Percentiles rank a stretch among this genome's conserved stretches.
Evolutionary conservation across 2,888 invertebrate genomes (phyloP).

Genomic region (Bedellia somnulentella): DNA sequence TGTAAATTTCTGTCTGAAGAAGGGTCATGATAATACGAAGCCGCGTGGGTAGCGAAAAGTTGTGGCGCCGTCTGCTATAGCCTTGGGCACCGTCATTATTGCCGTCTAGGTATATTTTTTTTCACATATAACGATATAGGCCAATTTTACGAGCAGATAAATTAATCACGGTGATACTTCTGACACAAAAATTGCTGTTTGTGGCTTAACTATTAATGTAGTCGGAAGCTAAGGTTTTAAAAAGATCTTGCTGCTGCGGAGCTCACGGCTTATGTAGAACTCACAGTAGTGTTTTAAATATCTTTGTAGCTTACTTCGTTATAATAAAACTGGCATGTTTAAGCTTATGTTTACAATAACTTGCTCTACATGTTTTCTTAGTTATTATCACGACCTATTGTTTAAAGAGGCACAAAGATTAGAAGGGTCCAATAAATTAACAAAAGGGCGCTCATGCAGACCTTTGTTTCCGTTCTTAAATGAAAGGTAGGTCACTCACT

Average conservation of each 20-base stretch:
- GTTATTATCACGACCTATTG: slow-evolving; percentile 2
- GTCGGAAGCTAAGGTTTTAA: too few relatives aligned
- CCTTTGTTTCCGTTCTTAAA: slow-evolving; percentile 30
- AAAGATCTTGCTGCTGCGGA: too few relatives aligned
- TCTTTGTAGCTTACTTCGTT: too few relatives aligned
- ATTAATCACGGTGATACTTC: slow-evolving; percentile 19
- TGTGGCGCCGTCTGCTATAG: slow-evolving; percentile 28
- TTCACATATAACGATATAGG: slow-evolving; percentile 4
- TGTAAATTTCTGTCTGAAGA: slow-evolving; percentile 58
- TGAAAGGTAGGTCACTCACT: too few relatives aligned
- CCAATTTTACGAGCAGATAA: slow-evolving; percentile 12
- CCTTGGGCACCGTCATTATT: slow-evolving; percentile 18
- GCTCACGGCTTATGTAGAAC: too few relatives aligned
- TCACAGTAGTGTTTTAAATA: too few relatives aligned
- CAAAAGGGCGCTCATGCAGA: slow-evolving; percentile 8
- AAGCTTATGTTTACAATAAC: too few relatives aligned
- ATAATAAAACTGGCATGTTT: too few relatives aligned
- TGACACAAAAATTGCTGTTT: slow-evolving; percentile 21
- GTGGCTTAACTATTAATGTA: too few relatives aligned
- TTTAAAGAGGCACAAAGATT: slow-evolving; percentile 3
- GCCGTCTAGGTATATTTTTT: slow-evolving; percentile 4
- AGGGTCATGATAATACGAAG: slow-evolving; percentile 32
- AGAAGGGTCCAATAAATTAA: slow-evolving; percentile 3
- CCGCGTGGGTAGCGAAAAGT: slow-evolving; percentile 37
- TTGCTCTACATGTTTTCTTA: slow-evolving; percentile 1